Conservation (phyloP, 2,888 invertebrate species). For the Melipona beecheii region DNA sequence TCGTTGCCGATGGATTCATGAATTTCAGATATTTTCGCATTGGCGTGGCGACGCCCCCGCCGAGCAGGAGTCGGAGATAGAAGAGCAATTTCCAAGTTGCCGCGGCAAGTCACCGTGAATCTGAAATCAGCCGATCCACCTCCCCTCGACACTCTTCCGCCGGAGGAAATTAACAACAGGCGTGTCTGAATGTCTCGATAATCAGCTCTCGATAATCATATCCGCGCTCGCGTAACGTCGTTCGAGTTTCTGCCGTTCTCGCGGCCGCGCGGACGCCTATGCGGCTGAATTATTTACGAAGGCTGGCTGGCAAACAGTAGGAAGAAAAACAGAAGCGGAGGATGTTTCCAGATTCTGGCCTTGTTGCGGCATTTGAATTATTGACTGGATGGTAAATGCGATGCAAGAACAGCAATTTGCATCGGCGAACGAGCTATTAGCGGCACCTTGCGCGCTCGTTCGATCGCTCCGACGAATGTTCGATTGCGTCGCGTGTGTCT, state of each 20-base stretch:
- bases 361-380: conserved; percentile 28
- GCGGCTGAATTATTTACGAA: conserved; percentile 23
- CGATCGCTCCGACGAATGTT: conserved; percentile 3
- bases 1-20: conserved; percentile 56
- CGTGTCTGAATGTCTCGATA: background rate
- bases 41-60: conserved; percentile 27
- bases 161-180: conserved; percentile 6
- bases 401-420: conserved; percentile 58
- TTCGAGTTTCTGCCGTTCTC: background rate
- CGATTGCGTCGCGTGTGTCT: background rate
- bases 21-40: conserved; percentile 55
- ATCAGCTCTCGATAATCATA: background rate
- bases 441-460: conserved; percentile 26
- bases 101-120: background rate
- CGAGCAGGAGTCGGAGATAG: background rate
- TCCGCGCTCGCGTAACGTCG: background rate
- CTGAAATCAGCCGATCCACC: background rate
- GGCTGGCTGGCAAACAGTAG: background rate
- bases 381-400: conserved; percentile 45
- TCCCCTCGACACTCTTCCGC: background rate
- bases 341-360: conserved; percentile 26
- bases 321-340: conserved; percentile 4
- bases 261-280: background rate
- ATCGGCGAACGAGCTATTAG: conserved; percentile 36
- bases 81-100: conserved; percentile 25